These are phyloP conservation scores for Taenaris catops DNA, from an alignment of 2,888 invertebrate genomes.

Conservation along the genomic window DNA sequence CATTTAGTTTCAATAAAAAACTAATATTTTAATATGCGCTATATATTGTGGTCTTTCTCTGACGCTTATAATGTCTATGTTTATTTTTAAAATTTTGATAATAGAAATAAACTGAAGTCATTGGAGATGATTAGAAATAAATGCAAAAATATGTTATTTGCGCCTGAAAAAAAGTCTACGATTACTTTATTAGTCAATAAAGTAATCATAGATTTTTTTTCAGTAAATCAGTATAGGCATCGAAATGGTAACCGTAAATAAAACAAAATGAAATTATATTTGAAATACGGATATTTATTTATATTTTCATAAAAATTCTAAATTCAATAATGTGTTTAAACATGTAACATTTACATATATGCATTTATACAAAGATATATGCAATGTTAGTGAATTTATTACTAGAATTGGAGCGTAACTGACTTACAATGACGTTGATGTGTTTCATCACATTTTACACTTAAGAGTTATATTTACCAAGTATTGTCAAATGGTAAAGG, in stretches of 20 bases:
- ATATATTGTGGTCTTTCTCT: too few species aligned
- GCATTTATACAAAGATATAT: constrained; percentile 80
- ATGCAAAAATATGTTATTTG: too few species aligned
- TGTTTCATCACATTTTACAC: constrained; percentile 66
- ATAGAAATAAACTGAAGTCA: too few species aligned
- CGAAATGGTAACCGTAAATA: constrained; percentile 24
- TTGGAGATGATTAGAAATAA: too few species aligned
- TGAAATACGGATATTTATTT: constrained; percentile 81
- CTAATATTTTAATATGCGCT: too few species aligned
- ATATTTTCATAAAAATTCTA: constrained; percentile 81
- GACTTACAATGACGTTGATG: constrained; percentile 56
- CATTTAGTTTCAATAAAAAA: too few species aligned
- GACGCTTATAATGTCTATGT: too few species aligned
- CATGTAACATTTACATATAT: constrained; percentile 81
- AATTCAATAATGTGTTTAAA: constrained; percentile 81
- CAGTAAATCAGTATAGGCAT: too few species aligned
- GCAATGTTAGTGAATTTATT: constrained; percentile 76
- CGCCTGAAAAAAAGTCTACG: too few species aligned
- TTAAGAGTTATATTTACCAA: constrained; percentile 76
- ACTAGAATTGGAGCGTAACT: constrained; percentile 76
- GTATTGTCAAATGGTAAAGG: constrained; percentile 74
- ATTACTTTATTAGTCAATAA: too few species aligned
- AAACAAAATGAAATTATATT: constrained; percentile 71
- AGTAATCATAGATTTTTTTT: too few species aligned
- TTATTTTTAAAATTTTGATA: too few species aligned